Base-by-base conservation (phyloP, 2,113 vertebrate species). In the Sapajus apella region DNA sequence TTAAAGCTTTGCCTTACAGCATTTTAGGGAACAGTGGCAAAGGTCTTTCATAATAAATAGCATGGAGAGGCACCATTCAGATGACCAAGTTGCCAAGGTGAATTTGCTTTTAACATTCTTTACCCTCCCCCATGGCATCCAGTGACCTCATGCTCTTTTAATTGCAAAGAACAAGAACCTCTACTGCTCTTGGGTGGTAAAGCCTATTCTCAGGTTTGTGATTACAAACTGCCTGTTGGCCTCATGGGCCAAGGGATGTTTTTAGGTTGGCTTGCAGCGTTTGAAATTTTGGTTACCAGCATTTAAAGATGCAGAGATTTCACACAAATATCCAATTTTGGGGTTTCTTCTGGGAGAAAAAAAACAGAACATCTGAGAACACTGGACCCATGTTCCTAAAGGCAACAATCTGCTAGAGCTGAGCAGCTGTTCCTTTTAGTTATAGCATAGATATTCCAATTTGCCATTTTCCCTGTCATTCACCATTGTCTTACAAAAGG, bases 101-200 rank as follows among this genome's bases (percentile, higher is more conserved):
- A 79, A 12, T 94, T 86, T 96, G 87, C 89, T 97, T 93, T 90
- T 92, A 95, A 90, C 45, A 93, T 91, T 92, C 45, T 94, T 94
- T 83, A 97, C 50, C 47, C 30, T 73, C 23, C 50, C 40, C 64
- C 52, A 25, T 55, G 89, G 70, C 89, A 92, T 84, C 55, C 70
- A 85, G 50, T 82, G 40, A 85, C 66, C 52, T 93, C 55, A 52
- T 17, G 56, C 43, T 81, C 64, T 90, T 70, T 88, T 43, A 50
- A 88, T 43, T 61, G 73, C 55, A 94, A 94, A 97, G 68, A 85
- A 40, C 58, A 95, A 91, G 87, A 87, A 75, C 8, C 45, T 77
- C 82, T 87, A 23, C 56, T 47, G 23, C 52, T 95, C 40, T 86
- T 55, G 80, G 40, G 35, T 23, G 95, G 80, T 76, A 93, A 95